A percentile compares a stretch with the other conserved stretches of the same genome.
phyloP scores from a whole-genome alignment of 2,888 invertebrate species.

The Hypomecis atomaria region DNA sequence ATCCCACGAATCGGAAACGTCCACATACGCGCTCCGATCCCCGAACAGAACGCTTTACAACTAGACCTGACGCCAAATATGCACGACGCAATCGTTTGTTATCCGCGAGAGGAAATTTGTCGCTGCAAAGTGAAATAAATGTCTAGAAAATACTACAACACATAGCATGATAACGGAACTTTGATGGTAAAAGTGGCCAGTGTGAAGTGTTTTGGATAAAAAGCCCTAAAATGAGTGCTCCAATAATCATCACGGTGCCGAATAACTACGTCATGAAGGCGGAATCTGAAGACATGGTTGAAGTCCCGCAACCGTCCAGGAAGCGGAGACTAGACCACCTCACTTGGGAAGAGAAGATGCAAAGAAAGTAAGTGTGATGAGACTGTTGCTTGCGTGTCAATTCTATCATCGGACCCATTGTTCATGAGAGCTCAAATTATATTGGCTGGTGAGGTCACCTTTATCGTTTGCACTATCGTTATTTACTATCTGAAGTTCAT shows the following conservation, averaged over 20 bases:
- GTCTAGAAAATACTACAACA: slow-evolving; percentile 45
- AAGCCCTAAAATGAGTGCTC: slow-evolving; percentile 74
- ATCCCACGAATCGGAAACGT: slow-evolving; percentile 61
- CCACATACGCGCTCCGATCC: slow-evolving; percentile 73
- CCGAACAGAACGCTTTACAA: slow-evolving; percentile 57
- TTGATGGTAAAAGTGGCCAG: slow-evolving; percentile 53
- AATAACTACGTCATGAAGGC: slow-evolving; percentile 76
- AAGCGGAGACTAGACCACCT: slow-evolving; percentile 93
- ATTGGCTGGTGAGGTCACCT: slow-evolving; percentile 5
- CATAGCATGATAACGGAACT: slow-evolving; percentile 66
- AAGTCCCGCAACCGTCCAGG: slow-evolving; percentile 69
- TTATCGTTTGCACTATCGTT: background rate
- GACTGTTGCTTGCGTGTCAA: slow-evolving; percentile 59
- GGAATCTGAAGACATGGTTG: slow-evolving; percentile 66
- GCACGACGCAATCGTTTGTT: slow-evolving; percentile 69
- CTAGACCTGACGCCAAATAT: slow-evolving; percentile 67
- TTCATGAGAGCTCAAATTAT: slow-evolving; percentile 13
- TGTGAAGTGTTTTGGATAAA: slow-evolving; percentile 53
- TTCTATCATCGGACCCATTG: slow-evolving; percentile 7
- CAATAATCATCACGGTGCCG: slow-evolving; percentile 81
- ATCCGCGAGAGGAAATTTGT: slow-evolving; percentile 62
- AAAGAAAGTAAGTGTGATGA: slow-evolving; percentile 89
- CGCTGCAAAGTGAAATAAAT: slow-evolving; percentile 62
- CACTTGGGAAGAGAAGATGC: slow-evolving; percentile 94
- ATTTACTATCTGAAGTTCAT: background rate